Base-by-base conservation (phyloP, 2,888 invertebrate genomes). In the Drosophila ochracea region DNA sequence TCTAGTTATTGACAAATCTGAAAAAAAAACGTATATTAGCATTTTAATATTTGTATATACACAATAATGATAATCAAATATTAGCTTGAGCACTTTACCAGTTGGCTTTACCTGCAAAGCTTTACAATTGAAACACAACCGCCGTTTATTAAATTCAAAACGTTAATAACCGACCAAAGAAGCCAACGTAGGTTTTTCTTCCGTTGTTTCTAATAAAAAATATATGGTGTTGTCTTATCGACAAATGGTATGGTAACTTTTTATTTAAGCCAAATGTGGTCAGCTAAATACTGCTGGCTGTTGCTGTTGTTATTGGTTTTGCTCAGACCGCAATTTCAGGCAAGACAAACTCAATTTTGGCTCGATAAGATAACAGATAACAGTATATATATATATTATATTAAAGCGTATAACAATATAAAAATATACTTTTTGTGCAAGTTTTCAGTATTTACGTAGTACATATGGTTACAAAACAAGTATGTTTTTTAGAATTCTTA, bases 221-320 rank as follows among this genome's bases (percentile, higher is more conserved):
- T 43, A 58, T 41, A 37, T 53, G 55, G 57, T 50, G 69, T 80
- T 74, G 66, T 75, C 76, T 85, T 90, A 85, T 85, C 85, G 71
- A 65, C 16, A 73, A 85, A 60, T 75, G 83, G 90, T 85, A 85
- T 67, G 75, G 73, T 64, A 75, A 72, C 79, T 41, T 68, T 87
- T 82, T 85, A 72, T 88, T 73, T 70, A 69, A 76, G 74, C 80
- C 69, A 80, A 84, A 76, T 76, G 62, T 85, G 90, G 85, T 90
- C 90, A 85, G 71, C 85, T 70, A 57, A 57, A 68, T 50, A 64
- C 43, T 67, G 30, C 19, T 54, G 52, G 60, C 58, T n/a, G 55
- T 69, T 73, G 67, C 53, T 58, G 47, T 52, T 28, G 39, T 39
- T 62, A 58, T 54, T 53, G 53, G 57, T 13, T 39, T 9, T 62